Evolutionary conservation across 2,113 vertebrate species (phyloP).

Genomic region (Phalacrocorax pelagicus): DNA sequence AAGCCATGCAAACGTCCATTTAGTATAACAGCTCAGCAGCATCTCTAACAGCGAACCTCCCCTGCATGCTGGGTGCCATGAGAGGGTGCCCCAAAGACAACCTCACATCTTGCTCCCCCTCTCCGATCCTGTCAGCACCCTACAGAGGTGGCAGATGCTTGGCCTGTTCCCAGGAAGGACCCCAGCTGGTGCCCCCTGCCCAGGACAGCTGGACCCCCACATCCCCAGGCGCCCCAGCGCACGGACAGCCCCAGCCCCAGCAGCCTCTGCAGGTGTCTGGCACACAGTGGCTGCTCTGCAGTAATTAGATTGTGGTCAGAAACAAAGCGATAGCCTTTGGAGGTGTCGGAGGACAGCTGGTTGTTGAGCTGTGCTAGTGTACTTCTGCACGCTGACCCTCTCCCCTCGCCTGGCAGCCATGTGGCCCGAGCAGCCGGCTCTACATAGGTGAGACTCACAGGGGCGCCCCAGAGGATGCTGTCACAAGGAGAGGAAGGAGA

Average conservation of each 20-base stretch:
- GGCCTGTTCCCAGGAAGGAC: background rate
- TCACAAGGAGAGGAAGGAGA: background rate
- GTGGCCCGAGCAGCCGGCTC: background rate
- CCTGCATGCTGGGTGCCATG: background rate
- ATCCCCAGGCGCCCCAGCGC: background rate
- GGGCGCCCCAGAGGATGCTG: accelerated
- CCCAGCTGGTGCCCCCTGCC: background rate
- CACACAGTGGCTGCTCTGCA: background rate
- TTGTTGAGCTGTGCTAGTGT: background rate
- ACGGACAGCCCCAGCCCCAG: background rate
- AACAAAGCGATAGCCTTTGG: background rate
- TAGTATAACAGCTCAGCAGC: background rate
- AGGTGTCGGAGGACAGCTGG: background rate
- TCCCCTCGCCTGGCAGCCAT: background rate
- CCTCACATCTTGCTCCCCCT: background rate
- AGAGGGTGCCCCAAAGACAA: background rate
- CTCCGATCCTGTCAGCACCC: background rate
- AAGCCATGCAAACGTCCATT: background rate
- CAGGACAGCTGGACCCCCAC: background rate
- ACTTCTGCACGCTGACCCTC: background rate
- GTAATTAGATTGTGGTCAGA: background rate
- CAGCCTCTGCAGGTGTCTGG: accelerated
- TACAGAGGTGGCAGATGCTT: background rate
- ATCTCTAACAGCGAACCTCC: background rate
- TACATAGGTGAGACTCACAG: background rate